Evolutionary conservation across 2,113 vertebrate genomes (phyloP), one percentile per base, ranked within the genome.

Genomic region (Sterrhoptilus dennistouni): DNA sequence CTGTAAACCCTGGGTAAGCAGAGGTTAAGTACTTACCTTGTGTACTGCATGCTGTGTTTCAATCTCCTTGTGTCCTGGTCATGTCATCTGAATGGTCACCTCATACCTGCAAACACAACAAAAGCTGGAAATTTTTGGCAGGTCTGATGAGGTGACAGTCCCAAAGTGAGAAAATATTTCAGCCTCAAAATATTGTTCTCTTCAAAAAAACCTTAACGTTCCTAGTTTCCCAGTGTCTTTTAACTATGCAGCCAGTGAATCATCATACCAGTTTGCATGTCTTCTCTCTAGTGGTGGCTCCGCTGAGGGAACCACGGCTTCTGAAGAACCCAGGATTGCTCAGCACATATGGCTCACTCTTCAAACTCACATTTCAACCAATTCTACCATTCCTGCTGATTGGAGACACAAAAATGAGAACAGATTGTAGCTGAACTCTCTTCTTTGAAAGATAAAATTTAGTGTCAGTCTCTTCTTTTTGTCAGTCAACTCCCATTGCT

Each of bases 301-400:
- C 14, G 18, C 63, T 60, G 54, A 65, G 33, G 59, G 82, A 93
- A 52, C 17, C 18, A 20, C 2, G 25, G 63, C 71, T 93, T 84
- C 70, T 52, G 31, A 68, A 89, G 52, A 57, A 36, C 27, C 36
- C 4, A 3, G 24, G 14, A 17, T 25, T 35, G 40, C 16, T 57
- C 14, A 2, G 44, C 22, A 28, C 0, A 0, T 19, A 14, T 6
- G 12, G 42, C 5, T 1, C 19, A 17, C 33, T 35, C 79, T 90
- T 77, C 71, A 42, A 47, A 63, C 35, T 71, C 50, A 17, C 16
- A 36, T 69, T 64, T 74, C 70, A 42, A 25, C 36, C 16, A 21
- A 44, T 61, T 76, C 25, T 72, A 18, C 38, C 7, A 3, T 36
- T 42, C 59, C 61, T 45, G 36, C 57, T 91, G 75, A 57, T 9